Percentiles rank a stretch among this genome's conserved stretches.
These are phyloP conservation scores for Leptopilina boulardi DNA, from an alignment of 1,140 invertebrate genomes.

Conservation along the genomic window DNA sequence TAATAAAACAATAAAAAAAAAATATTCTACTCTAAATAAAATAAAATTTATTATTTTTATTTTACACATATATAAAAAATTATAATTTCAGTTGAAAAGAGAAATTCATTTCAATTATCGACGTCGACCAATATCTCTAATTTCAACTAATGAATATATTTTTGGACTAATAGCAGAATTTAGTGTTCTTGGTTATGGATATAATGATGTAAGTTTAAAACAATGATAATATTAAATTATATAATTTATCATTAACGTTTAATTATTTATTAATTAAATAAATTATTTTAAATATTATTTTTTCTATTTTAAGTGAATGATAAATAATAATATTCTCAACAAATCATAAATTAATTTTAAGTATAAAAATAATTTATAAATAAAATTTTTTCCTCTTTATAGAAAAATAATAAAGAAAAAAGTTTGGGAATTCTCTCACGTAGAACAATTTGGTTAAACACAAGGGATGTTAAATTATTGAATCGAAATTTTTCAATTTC, in stretches of 20 bases:
- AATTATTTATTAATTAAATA: too few relatives aligned
- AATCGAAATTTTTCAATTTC: background rate
- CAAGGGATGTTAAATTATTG: background rate
- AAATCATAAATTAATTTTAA: too few relatives aligned
- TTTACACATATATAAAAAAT: too few relatives aligned
- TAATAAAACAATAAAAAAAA: too few relatives aligned
- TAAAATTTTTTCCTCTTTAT: background rate
- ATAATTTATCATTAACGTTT: too few relatives aligned
- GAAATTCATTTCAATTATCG: background rate
- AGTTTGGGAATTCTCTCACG: conserved; percentile 2
- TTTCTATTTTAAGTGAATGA: too few relatives aligned
- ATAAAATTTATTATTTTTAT: too few relatives aligned
- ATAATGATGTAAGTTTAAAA: background rate
- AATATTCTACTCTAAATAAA: too few relatives aligned
- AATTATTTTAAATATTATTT: too few relatives aligned
- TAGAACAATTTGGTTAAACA: background rate
- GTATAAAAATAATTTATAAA: too few relatives aligned
- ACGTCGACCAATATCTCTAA: background rate
- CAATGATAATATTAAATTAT: background rate
- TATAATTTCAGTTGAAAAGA: background rate
- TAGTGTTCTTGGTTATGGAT: background rate
- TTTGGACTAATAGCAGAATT: background rate
- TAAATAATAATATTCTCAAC: too few relatives aligned
- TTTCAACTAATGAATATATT: background rate
- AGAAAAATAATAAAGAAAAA: background rate